Evolutionary conservation across 2,113 vertebrate genomes (phyloP), one percentile per base, ranked within the genome.

Genomic region (Tamias sibiricus): DNA sequence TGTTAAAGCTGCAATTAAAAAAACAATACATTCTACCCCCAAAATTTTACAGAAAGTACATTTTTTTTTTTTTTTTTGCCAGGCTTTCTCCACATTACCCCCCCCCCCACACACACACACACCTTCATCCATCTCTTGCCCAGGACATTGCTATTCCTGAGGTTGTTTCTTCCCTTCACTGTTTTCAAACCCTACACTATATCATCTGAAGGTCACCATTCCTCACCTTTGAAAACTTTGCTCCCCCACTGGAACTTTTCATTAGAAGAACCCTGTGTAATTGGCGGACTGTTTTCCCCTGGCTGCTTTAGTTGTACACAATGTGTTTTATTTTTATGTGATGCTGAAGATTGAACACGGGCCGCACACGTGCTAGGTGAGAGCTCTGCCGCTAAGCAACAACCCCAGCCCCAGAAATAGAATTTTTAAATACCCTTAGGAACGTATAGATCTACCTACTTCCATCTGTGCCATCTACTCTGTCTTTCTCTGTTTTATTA

Each of bases 241-340:
- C 4, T 17, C 10, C 24, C 7, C 19, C 1, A 2, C 5, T 49
- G 26, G 19, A n/a, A 90, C 17, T 3, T 79, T n/a, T 87, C 12
- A 35, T 80, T 35, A 16, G 4, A 28, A 44, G 11, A n/a, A 17
- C 24, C 12, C 6, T 28, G 2, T 32, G 10, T 2, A 30, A 7
- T n/a, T 40, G 5, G 2, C 1, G 1, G 19, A 28, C 2, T 72
- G 0, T 44, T 42, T 24, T 30, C 14, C 37, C 40, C n/a, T 66
- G 2, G 10, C 32, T n/a, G n/a, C n/a, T n/a, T n/a, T n/a, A n/a
- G n/a, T n/a, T n/a, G n/a, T n/a, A n/a, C n/a, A n/a, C n/a, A n/a
- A n/a, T n/a, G n/a, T n/a, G n/a, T n/a, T n/a, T n/a, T n/a, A n/a
- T n/a, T n/a, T n/a, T n/a, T n/a, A n/a, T n/a, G n/a, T n/a, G n/a